Conservation (phyloP, 1,140 invertebrate genomes). For the Tetramorium parvispinum region DNA sequence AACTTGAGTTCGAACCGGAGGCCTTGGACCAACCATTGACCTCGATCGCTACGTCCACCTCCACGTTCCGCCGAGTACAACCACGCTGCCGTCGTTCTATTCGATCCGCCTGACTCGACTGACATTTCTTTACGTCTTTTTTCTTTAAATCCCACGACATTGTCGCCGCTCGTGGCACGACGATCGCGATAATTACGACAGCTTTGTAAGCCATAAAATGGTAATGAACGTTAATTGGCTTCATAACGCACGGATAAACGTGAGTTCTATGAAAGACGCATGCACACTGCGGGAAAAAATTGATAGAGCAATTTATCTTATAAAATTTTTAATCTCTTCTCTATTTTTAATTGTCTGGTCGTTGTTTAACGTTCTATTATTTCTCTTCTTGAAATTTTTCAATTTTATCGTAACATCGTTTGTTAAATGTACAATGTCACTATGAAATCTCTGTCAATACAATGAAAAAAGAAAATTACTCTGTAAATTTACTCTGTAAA, state of each 20-base stretch:
- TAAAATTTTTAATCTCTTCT: neutral
- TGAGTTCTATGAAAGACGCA: neutral
- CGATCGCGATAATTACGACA: slow-evolving; percentile 27
- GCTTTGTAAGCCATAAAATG: slow-evolving; percentile 30
- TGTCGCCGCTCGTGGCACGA: slow-evolving; percentile 21
- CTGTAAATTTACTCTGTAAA: neutral
- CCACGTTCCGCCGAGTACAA: slow-evolving; percentile 45
- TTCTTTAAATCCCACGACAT: slow-evolving; percentile 50
- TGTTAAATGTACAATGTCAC: neutral
- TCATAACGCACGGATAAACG: slow-evolving; percentile 7
- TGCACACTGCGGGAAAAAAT: neutral
- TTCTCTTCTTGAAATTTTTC: neutral
- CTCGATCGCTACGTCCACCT: slow-evolving; percentile 83
- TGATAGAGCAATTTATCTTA: neutral
- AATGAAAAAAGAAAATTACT: neutral
- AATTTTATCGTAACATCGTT: neutral
- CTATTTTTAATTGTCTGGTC: neutral
- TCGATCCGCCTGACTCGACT: neutral
- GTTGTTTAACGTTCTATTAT: neutral
- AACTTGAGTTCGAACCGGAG: slow-evolving; percentile 83
- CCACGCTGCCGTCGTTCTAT: slow-evolving; percentile 43
- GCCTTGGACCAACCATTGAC: slow-evolving; percentile 86
- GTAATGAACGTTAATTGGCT: slow-evolving; percentile 47
- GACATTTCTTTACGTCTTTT: slow-evolving; percentile 20
- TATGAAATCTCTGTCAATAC: neutral